Percentiles rank a stretch among this genome's conserved stretches.
phyloP scores from a whole-genome alignment of 2,888 invertebrate species.

The Pegoplata infirma region DNA sequence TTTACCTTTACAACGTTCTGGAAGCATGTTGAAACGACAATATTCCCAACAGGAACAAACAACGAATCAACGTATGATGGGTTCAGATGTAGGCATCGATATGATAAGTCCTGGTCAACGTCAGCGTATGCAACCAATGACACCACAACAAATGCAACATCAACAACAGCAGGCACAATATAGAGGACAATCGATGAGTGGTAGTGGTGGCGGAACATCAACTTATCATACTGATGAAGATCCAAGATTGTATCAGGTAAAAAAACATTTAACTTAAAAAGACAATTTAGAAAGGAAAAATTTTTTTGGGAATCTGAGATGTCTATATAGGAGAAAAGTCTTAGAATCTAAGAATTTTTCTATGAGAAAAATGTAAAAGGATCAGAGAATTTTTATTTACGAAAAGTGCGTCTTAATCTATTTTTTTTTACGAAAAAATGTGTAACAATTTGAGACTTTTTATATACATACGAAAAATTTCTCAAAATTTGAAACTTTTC shows the following conservation, averaged over 20 bases:
- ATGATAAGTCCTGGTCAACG: conserved; percentile 75
- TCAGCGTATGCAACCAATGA: conserved; percentile 72
- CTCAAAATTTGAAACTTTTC: too few species aligned
- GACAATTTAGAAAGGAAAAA: not conserved
- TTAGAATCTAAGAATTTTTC: too few species aligned
- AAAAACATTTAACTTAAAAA: conserved; percentile 8
- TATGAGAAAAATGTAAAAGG: too few species aligned
- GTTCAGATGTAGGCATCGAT: conserved; percentile 80
- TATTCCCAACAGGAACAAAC: conserved; percentile 89
- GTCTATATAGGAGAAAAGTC: too few species aligned
- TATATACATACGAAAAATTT: too few species aligned
- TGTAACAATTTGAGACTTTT: too few species aligned
- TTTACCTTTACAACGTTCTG: conserved; percentile 86
- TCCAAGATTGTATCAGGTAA: conserved; percentile 81
- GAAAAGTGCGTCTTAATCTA: too few species aligned
- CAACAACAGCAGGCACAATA: conserved; percentile 70
- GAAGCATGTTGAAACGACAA: conserved; percentile 88
- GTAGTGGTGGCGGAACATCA: conserved; percentile 54
- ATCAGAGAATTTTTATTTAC: too few species aligned
- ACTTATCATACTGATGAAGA: conserved; percentile 81
- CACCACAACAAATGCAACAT: conserved; percentile 75
- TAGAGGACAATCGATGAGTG: conserved; percentile 66
- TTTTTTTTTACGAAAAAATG: too few species aligned
- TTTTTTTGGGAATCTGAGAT: too few species aligned
- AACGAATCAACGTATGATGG: conserved; percentile 80